Evolutionary conservation across 2,113 vertebrate genomes (phyloP).

Genomic region (Xenus cinereus): DNA sequence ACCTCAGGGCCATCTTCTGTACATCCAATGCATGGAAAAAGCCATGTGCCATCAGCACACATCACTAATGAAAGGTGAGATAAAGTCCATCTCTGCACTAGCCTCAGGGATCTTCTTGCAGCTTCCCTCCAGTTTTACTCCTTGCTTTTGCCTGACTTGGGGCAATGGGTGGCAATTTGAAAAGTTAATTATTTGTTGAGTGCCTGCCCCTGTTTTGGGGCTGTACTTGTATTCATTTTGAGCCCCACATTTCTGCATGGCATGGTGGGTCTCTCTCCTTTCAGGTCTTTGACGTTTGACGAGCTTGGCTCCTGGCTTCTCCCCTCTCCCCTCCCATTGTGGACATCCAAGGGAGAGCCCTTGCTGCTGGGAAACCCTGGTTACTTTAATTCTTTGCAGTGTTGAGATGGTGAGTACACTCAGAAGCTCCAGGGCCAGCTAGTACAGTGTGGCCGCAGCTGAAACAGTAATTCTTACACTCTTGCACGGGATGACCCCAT

Average conservation of each 20-base stretch:
- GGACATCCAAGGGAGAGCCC: neutral
- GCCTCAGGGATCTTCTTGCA: neutral
- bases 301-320: neutral
- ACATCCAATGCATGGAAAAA: accelerated
- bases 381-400: neutral
- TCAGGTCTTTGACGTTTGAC: neutral
- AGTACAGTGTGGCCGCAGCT: neutral
- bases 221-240: neutral
- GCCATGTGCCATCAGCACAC: neutral
- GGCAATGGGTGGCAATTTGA: neutral
- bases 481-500: neutral
- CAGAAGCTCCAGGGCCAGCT: neutral
- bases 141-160: neutral
- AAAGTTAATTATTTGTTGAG: neutral
- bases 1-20: neutral
- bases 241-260: neutral
- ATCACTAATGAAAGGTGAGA: neutral
- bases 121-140: neutral
- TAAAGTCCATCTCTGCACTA: neutral
- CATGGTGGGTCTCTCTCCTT: neutral
- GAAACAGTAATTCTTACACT: neutral
- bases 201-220: neutral
- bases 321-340: neutral
- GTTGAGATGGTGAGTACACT: neutral
- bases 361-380: neutral